Evolutionary conservation across 2,113 vertebrate species (phyloP).

Genomic region (Eupsittula cactorum): DNA sequence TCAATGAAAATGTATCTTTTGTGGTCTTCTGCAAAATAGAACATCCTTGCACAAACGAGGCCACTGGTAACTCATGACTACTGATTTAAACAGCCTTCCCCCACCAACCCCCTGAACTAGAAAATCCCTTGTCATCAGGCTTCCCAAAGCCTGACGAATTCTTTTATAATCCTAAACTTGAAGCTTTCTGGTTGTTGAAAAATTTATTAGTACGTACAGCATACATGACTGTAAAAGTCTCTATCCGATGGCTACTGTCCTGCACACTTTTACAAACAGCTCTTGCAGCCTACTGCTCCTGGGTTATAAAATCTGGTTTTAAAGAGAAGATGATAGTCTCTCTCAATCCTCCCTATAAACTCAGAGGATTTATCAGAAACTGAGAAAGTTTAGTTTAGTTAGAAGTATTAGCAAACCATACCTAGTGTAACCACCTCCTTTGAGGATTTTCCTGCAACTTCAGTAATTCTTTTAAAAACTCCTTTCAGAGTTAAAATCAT

Average conservation of each 20-base stretch:
- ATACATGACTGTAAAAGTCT: not conserved
- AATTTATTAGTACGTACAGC: not conserved
- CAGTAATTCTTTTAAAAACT: slow-evolving; percentile 16
- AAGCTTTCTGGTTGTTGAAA: not conserved
- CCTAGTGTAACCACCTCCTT: not conserved
- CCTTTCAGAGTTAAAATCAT: not conserved
- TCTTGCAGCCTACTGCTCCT: not conserved
- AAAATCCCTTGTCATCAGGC: not conserved
- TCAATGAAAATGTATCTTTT: not conserved
- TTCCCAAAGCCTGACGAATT: not conserved
- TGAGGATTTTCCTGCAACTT: not conserved
- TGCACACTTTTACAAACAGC: not conserved
- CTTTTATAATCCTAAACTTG: not conserved
- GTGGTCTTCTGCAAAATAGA: not conserved
- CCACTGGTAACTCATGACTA: not conserved
- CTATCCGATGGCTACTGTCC: not conserved
- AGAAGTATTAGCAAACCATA: not conserved
- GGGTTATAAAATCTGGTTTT: not conserved
- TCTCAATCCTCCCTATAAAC: not conserved
- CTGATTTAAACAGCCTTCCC: not conserved
- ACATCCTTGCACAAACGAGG: not conserved
- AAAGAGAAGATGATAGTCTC: not conserved
- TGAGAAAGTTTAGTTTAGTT: not conserved
- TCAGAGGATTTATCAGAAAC: not conserved
- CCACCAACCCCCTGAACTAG: not conserved